Percentiles rank a stretch among this genome's conserved stretches.
Evolutionary conservation across 2,888 invertebrate genomes (phyloP).

Genomic region (Pediacus dermestoides): DNA sequence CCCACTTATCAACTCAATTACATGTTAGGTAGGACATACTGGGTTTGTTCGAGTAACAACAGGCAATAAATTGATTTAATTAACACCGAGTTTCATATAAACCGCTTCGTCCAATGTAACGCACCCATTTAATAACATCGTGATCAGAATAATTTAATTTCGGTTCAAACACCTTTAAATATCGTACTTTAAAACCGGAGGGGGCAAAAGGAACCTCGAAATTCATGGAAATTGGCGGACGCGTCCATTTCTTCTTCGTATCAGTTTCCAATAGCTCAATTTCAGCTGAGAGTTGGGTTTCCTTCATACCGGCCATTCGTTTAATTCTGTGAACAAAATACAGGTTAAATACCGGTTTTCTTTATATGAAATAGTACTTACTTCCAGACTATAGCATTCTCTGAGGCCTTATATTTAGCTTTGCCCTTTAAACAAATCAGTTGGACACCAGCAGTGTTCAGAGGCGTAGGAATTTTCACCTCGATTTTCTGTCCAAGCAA

Average conservation of each 20-base stretch:
- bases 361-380: slow-evolving; percentile 52
- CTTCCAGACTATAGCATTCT: slow-evolving; percentile 98
- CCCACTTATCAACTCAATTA: no score
- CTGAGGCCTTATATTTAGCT: slow-evolving; percentile 99
- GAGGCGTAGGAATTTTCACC: slow-evolving; percentile 96
- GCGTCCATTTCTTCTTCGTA: slow-evolving; percentile 99
- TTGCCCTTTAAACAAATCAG: slow-evolving; percentile 98
- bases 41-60: no score
- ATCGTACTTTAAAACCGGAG: slow-evolving; percentile 98
- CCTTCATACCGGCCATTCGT: slow-evolving; percentile 97
- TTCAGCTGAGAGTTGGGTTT: slow-evolving; percentile 98
- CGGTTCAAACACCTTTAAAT: slow-evolving; percentile 98
- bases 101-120: slow-evolving; percentile 98
- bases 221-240: slow-evolving; percentile 99
- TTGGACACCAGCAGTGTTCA: slow-evolving; percentile 98
- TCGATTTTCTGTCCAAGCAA: slow-evolving; percentile 98
- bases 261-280: slow-evolving; percentile 98
- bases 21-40: no score
- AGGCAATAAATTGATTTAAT: no score
- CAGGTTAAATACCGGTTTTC: not conserved
- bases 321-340: slow-evolving; percentile 62
- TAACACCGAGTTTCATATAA: slow-evolving; percentile 99
- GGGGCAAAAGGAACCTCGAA: slow-evolving; percentile 99
- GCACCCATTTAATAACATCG: slow-evolving; percentile 99
- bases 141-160: slow-evolving; percentile 99